Percentiles rank a stretch among this genome's conserved stretches.
phyloP scores from a whole-genome alignment of 2,888 invertebrate genomes.

The Eueremaeus valkanovi region DNA sequence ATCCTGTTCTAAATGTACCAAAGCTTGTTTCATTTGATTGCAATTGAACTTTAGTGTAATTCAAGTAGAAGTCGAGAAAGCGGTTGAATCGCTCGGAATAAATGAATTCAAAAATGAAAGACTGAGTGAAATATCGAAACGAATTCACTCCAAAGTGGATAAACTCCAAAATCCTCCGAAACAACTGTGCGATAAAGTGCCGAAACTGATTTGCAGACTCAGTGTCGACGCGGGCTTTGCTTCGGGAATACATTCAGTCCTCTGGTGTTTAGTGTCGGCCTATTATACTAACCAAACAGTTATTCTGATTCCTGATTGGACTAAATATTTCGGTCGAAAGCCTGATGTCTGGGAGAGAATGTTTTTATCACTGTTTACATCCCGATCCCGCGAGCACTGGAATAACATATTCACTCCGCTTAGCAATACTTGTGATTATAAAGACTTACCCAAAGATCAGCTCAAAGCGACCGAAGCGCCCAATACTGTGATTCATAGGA shows the following conservation, averaged over 20 bases:
- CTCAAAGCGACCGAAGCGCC: background rate
- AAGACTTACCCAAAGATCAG: background rate
- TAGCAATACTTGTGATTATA: background rate
- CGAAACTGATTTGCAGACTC: background rate
- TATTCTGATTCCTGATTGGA: slow-evolving; percentile 18
- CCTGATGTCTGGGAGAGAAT: slow-evolving; percentile 14
- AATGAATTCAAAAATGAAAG: background rate
- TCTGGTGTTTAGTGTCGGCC: slow-evolving; percentile 9
- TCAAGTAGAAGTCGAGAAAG: background rate
- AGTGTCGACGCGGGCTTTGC: slow-evolving; percentile 18
- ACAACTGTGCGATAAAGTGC: background rate
- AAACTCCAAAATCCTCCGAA: slow-evolving; percentile 19
- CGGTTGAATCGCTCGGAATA: background rate
- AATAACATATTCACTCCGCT: background rate
- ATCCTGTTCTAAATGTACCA: background rate
- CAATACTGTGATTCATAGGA: slow-evolving; percentile 2
- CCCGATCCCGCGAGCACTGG: background rate
- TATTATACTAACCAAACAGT: slow-evolving; percentile 12
- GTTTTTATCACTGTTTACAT: background rate
- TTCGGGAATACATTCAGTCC: slow-evolving; percentile 1
- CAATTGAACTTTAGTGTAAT: slow-evolving; percentile 4
- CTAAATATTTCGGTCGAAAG: background rate
- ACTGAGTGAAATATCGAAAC: background rate
- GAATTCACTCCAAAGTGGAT: background rate
- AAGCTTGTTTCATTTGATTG: too few species aligned